Evolutionary conservation across 2,888 invertebrate genomes (phyloP).

Genomic region (Myopa tessellatipennis): DNA sequence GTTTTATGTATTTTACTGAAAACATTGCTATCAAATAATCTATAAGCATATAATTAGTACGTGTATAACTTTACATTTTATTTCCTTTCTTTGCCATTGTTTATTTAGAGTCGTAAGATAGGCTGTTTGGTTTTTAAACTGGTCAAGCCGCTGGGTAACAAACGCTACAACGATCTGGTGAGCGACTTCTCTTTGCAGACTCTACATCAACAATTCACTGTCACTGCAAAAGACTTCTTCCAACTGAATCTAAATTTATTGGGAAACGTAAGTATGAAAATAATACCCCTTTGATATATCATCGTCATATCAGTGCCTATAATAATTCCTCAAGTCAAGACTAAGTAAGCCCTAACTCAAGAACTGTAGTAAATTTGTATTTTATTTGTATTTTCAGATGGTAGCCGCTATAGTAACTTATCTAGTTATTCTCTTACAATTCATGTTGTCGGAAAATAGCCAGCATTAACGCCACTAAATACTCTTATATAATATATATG

Average conservation of each 20-base stretch:
- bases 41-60: too few relatives aligned
- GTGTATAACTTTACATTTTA: too few relatives aligned
- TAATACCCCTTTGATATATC: neutral
- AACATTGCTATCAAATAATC: too few relatives aligned
- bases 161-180: conserved; percentile 63
- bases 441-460: conserved; percentile 59
- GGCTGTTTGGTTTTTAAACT: conserved; percentile 65
- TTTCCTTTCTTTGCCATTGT: neutral
- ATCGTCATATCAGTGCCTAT: neutral
- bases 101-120: conserved; percentile 61
- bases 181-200: conserved; percentile 65
- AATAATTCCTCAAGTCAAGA: neutral
- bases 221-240: conserved; percentile 67
- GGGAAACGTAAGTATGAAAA: conserved; percentile 58
- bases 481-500: neutral
- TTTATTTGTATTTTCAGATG: conserved; percentile 55
- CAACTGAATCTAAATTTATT: conserved; percentile 62
- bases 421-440: conserved; percentile 65
- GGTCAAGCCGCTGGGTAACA: conserved; percentile 60
- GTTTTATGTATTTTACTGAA: too few relatives aligned
- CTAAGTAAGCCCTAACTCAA: too few relatives aligned
- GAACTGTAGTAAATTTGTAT: neutral
- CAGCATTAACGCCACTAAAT: neutral
- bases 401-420: conserved; percentile 63
- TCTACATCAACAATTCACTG: conserved; percentile 63